A percentile compares a stretch with the other conserved stretches of the same genome.
Conservation (phyloP, 2,888 invertebrate genomes). For the Synergus laeviventris region DNA sequence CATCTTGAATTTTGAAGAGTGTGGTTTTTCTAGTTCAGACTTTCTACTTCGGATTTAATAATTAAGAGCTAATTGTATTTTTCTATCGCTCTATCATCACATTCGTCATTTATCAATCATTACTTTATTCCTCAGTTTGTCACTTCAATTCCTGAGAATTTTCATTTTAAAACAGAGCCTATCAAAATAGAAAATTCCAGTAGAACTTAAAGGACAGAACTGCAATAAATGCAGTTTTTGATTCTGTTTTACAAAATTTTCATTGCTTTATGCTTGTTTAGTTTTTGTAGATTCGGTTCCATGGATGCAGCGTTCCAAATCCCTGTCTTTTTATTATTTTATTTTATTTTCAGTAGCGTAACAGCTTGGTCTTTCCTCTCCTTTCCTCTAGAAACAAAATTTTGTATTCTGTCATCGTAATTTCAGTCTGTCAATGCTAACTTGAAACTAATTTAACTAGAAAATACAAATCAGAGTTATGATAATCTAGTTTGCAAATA, state of each 20-base stretch:
- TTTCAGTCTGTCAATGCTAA: not conserved
- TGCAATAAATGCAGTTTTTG: not conserved
- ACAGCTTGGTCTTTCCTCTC: slow-evolving; percentile 23
- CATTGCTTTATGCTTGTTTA: not conserved
- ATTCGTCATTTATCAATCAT: slow-evolving; percentile 11
- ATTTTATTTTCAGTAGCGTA: slow-evolving; percentile 30
- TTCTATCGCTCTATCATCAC: not conserved
- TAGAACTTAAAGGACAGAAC: not conserved
- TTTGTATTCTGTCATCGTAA: not conserved
- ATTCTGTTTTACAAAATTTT: not conserved
- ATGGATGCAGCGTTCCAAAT: not conserved
- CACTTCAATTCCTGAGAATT: not conserved
- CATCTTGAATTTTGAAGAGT: not conserved
- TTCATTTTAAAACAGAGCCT: not conserved
- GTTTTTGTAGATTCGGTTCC: not conserved
- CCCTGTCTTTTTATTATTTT: slow-evolving; percentile 1
- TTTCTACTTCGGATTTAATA: slow-evolving; percentile 3
- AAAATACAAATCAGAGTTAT: not conserved
- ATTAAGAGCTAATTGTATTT: slow-evolving; percentile 21
- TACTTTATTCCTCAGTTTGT: not conserved
- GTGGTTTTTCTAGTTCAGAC: not conserved
- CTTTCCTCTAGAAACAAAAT: not conserved
- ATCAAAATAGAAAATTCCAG: not conserved
- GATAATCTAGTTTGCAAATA: not conserved
- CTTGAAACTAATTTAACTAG: not conserved